Evolutionary conservation across 2,888 invertebrate species (phyloP).

Genomic region (Rhogogaster chlorosoma): DNA sequence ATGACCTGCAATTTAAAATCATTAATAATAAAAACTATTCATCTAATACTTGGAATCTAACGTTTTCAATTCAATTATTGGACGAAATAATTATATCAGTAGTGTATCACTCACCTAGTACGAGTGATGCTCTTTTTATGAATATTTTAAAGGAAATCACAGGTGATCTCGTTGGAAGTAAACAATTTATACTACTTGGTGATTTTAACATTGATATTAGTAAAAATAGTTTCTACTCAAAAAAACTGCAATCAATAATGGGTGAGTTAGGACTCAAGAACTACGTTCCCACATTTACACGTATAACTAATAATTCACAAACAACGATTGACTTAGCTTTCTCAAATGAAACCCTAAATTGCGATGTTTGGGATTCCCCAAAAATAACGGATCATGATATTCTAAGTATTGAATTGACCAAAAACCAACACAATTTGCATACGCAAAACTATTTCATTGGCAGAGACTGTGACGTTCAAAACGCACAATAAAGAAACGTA

Average conservation of each 20-base stretch:
- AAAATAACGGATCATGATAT: conserved; percentile 53
- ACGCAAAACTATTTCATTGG: conserved; percentile 30
- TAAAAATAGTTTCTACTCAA: conserved; percentile 51
- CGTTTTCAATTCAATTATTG: conserved; percentile 47
- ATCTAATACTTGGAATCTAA: conserved; percentile 53
- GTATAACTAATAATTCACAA: conserved; percentile 49
- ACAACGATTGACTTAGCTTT: conserved; percentile 52
- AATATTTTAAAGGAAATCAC: conserved; percentile 36
- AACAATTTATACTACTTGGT: conserved; percentile 23
- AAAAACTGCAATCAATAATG: conserved; percentile 48
- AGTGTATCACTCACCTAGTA: conserved; percentile 49
- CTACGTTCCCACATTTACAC: conserved; percentile 46
- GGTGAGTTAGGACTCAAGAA: conserved; percentile 51
- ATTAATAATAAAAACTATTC: conserved; percentile 52
- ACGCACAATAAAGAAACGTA: too few species aligned
- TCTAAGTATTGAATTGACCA: conserved; percentile 44
- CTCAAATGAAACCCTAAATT: conserved; percentile 50
- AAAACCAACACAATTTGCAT: conserved; percentile 7
- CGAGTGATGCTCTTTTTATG: conserved; percentile 44
- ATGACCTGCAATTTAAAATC: conserved; percentile 51
- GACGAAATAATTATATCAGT: conserved; percentile 43
- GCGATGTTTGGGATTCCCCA: conserved; percentile 49
- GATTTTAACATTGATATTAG: conserved; percentile 38
- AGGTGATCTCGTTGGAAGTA: conserved; percentile 36
- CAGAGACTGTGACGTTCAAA: too few species aligned